Evolutionary conservation across 2,888 invertebrate species (phyloP), one percentile per base, ranked within the genome.

Genomic region (Hylaea fasciaria): DNA sequence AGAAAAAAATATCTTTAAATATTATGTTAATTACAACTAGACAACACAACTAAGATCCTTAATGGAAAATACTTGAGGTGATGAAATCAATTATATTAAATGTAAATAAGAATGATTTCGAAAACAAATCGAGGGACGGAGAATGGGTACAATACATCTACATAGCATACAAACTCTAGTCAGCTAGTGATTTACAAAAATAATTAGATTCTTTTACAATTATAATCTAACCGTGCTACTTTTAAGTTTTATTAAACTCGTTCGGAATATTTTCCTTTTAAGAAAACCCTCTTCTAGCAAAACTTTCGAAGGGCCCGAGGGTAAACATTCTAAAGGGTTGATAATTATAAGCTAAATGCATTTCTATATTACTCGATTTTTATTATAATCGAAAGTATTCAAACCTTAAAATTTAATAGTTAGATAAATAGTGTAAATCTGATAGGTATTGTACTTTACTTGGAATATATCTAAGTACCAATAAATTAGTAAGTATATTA

Each of bases 381-480:
- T 28, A n/a, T 50, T 28, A 57, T 14, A 13, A 28, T 10, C n/a
- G 28, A 41, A 46, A 40, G 51, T 32, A 47, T 52, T 48, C 16
- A 47, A 46, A 45, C 35, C 32, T 32, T 47, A n/a, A 41, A 13
- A 40, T 37, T 13, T 43, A 40, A 40, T 51, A 43, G 16, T 39
- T 48, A 53, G 49, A 37, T 49, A 59, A 43, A 14, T 11, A 16
- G 39, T 50, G 14, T 49, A 44, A 29, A 47, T 52, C 40, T 44
- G 40, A 47, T 37, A 46, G 29, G 44, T 61, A 48, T 61, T 61
- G 52, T 62, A 62, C 61, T 62, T 55, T 56, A 62, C 44, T 48
- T 52, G 52, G 55, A 56, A 57, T 62, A 52, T 53, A 56, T 29
- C 43, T 67, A n/a, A n/a, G n/a, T n/a, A 66, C 7, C 52, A 60